Base-by-base conservation (phyloP, 2,113 vertebrate genomes). In the Chamaetylas fuelleborni region DNA sequence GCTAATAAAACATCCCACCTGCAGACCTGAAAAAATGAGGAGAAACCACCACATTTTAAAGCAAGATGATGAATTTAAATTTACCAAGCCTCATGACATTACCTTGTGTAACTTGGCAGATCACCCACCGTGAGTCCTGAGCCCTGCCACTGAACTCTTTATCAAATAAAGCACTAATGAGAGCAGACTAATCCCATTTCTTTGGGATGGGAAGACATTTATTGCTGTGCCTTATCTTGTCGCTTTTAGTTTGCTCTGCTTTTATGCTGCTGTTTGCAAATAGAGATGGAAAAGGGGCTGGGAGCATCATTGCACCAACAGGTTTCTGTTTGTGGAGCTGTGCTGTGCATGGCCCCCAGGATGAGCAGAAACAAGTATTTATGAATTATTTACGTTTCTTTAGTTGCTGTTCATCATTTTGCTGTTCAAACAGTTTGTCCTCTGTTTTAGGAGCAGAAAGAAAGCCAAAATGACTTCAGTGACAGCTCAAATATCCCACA, bases 361-460 rank as follows among this genome's bases (percentile, higher is more conserved):
- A 87, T 0, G 26, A 56, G 72, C 64, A 92, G 73, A 77, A 91
- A 84, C 17, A 70, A 79, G 36, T 60, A 56, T 88, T 87, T 92
- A 77, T 90, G 47, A 91, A 95, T 93, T 92, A 90, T 88, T 94
- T 90, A 77, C 54, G 43, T 82, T 87, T 85, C 81, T 91, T 82
- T 26, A 54, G 66, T 94, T 77, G 60, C 71, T 81, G 25, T 56
- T 96, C 87, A 25, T 81, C 8, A 33, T 67, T 93, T 86, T 85
- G n/a, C 91, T 87, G 48, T 95, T 96, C 82, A 91, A 96, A 85
- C 57, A 79, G 64, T 82, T 95, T 91, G 86, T 93, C 88, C 86
- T 87, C 54, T 84, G 29, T 81, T 92, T 56, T 34, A 20, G 47
- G 50, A 95, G 90, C 45, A 90, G 78, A 85, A 94, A 58, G 84